These are phyloP conservation scores for Oreocharis arfaki DNA, from an alignment of 2,113 vertebrate species.

Conservation along the genomic window DNA sequence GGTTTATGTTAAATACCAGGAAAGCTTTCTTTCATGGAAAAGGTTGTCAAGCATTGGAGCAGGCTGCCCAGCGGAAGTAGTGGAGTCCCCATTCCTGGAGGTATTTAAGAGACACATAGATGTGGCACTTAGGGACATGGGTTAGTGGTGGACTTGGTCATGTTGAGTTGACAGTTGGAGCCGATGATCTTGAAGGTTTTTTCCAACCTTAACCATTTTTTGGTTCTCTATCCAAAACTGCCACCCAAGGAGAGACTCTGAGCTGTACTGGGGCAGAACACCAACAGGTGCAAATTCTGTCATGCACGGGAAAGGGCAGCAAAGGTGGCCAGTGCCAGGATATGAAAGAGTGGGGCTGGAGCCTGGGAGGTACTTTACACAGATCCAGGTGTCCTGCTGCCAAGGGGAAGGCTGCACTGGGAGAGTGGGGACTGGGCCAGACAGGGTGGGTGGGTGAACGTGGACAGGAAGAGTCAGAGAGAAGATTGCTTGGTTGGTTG, in stretches of 20 bases:
- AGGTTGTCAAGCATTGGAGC: background rate
- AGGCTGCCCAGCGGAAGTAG: background rate
- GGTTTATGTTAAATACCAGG: background rate
- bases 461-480: rapidly evolving
- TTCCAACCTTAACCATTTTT: background rate
- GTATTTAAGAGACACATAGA: background rate
- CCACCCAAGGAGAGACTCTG: background rate
- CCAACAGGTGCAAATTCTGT: background rate
- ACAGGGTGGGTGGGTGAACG: too few relatives aligned
- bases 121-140: background rate
- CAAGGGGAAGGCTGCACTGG: background rate
- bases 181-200: background rate
- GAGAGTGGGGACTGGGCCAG: background rate
- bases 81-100: background rate
- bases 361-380: background rate
- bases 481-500: background rate
- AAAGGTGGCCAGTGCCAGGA: background rate
- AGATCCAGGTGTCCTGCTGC: background rate
- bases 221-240: background rate
- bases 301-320: rapidly evolving
- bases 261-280: background rate
- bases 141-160: background rate
- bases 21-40: background rate
- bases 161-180: background rate
- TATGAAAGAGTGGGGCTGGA: background rate